These are phyloP conservation scores for Rhynchonema sp. DNA, from an alignment of 2,888 invertebrate species.

Conservation along the genomic window DNA sequence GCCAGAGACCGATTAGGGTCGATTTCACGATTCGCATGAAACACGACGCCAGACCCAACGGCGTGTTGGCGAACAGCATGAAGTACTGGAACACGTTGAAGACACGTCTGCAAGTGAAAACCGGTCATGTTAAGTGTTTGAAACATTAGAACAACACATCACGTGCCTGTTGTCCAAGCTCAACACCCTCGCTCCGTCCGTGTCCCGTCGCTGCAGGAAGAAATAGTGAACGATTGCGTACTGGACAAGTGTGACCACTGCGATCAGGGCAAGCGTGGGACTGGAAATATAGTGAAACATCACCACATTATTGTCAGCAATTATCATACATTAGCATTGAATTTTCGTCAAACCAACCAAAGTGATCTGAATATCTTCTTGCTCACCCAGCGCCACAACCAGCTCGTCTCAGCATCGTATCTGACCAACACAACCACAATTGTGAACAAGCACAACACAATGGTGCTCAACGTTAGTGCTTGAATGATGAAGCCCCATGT, in stretches of 20 bases:
- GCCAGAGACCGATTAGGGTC: not conserved
- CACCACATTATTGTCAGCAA: no score
- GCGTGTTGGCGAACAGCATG: slow-evolving; percentile 3
- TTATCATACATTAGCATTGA: no score
- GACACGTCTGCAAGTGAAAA: slow-evolving; percentile 1
- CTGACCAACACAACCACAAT: no score
- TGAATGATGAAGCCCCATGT: slow-evolving; percentile 1
- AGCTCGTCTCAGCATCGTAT: no score
- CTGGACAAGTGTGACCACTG: not conserved
- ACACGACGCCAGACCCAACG: slow-evolving; percentile 3
- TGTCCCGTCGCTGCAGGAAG: not conserved
- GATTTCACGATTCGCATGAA: not conserved
- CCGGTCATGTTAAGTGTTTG: no score
- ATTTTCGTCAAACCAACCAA: no score
- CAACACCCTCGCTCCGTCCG: not conserved
- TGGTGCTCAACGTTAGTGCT: no score
- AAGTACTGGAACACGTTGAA: slow-evolving; percentile 6
- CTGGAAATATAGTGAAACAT: no score
- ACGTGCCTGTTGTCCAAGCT: not conserved
- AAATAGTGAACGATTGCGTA: not conserved
- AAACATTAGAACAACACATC: not conserved
- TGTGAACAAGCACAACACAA: no score
- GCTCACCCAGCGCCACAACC: no score
- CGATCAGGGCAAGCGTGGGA: not conserved
- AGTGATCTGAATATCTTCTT: no score